Evolutionary conservation across 2,113 vertebrate species (phyloP), one percentile per base, ranked within the genome.

Genomic region (Megaceryle torquata): DNA sequence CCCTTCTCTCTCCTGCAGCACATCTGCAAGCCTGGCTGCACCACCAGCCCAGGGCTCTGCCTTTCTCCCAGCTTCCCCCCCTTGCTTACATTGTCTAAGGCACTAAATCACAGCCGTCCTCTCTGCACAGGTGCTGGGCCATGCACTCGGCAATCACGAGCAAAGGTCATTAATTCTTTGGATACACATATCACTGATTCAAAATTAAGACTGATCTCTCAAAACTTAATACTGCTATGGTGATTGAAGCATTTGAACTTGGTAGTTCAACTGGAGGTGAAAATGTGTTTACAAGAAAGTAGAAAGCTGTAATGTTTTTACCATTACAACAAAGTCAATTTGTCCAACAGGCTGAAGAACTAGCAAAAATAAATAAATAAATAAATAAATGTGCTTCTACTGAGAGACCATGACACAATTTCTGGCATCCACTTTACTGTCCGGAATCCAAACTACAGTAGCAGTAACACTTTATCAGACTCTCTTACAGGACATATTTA

Each of bases 371-470:
- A 28, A 39, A 26, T 37, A n/a, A n/a, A n/a, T 37, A 76, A 46
- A 46, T 41, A 41, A 37, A 41, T 9, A 25, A 77, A 35, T 68
- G 51, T 87, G 35, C 82, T 93, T 74, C 87, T 91, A 72, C 46
- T 65, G 75, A 60, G 85, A 96, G 80, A 93, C 80, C 76, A 86
- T 92, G 95, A 96, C 80, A 94, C 82, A 94, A 91, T 82, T 92
- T 81, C 88, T 97, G 96, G 96, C 92, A 93, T 41, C 29, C 53
- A 35, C 64, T 83, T 74, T 7, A 39, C 72, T 75, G 88, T 64
- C 37, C 18, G 1, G 64, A 85, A 83, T 91, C 85, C 94, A 93
- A 94, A 59, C 82, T 93, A 81, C 96, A 89, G 95, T 81, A 96
- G 94, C 91, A 86, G n/a, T 56, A 90, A 90, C 88, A 79, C 77